Percentiles rank a stretch among this genome's conserved stretches.
These are phyloP conservation scores for Idaea aversata DNA, from an alignment of 2,888 invertebrate species.

Conservation along the genomic window DNA sequence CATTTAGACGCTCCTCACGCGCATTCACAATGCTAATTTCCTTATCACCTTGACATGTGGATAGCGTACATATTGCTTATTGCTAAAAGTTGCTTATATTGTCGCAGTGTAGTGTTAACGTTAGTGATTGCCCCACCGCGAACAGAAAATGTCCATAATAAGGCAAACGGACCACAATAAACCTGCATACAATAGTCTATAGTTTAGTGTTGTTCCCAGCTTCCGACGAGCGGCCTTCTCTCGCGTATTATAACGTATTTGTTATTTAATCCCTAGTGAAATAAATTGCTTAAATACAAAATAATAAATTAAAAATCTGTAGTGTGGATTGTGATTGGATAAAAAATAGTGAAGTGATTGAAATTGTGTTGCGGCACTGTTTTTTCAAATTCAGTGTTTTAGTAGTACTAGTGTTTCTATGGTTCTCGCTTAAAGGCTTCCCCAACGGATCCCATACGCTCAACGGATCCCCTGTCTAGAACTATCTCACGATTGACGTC, in stretches of 20 bases:
- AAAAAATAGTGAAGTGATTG: conserved; percentile 32
- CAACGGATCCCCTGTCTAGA: too few species aligned
- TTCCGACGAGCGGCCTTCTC: conserved; percentile 69
- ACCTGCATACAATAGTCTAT: conserved; percentile 79
- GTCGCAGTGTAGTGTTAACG: conserved; percentile 16
- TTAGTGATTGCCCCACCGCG: conserved; percentile 66
- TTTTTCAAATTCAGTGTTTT: not conserved
- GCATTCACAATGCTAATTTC: conserved; percentile 54
- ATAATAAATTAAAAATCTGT: not conserved
- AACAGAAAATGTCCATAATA: conserved; percentile 75
- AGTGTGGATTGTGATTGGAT: conserved; percentile 28
- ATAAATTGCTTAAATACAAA: not conserved
- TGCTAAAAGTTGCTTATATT: conserved; percentile 28
- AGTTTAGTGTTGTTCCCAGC: conserved; percentile 73
- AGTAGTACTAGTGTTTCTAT: too few species aligned
- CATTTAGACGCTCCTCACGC: conserved; percentile 31
- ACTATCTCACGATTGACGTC: too few species aligned
- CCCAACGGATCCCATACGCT: too few species aligned
- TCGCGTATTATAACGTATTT: conserved; percentile 43
- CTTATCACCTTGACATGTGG: conserved; percentile 55
- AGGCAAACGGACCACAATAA: conserved; percentile 70
- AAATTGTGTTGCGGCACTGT: conserved; percentile 19
- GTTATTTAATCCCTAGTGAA: conserved; percentile 15
- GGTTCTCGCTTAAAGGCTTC: too few species aligned
- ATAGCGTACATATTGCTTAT: conserved; percentile 41